Base-by-base conservation (phyloP, 2,113 vertebrate genomes). In the Nanorana parkeri region DNA sequence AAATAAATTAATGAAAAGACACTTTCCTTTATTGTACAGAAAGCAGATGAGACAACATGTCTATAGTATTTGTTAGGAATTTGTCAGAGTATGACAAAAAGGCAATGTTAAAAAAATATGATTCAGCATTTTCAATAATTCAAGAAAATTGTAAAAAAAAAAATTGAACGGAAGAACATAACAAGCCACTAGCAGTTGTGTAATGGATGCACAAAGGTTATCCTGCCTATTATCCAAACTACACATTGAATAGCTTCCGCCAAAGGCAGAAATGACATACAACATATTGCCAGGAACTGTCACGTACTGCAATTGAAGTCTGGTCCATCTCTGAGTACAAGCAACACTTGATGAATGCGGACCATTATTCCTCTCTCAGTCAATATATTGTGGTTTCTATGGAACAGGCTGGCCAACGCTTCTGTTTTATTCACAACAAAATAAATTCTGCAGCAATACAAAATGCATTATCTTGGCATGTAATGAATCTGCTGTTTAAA, bases 401-500 rank as follows among this genome's bases (percentile, higher is more conserved):
- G 29, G 67, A 80, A 80, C 36, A 36, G 24, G 67, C 36, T 17
- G 32, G 29, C 52, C 58, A 32, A 47, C 64, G 58, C 68, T 81
- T 63, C 58, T 72, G 56, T 72, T 81, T 72, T 73, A 81, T 81
- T 72, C 68, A 81, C 78, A 61, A 63, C 67, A 54, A 72, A 81
- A 81, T 81, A 71, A 67, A 72, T 64, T 81, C 68, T 72, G 52
- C 58, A 23, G 66, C 67, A 61, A 71, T 56, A 81, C 24, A 80
- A 81, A 72, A 81, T 54, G 58, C 68, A 81, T 67, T 24, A 82
- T 82, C 69, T 58, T 75, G 80, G 80, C 80, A 3, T 83, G 54
- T 54, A 52, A 85, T 85, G 71, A 64, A 87, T 80, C 52, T 78
- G 65, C n/a, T 16, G 56, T 76, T 84, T 73, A 87, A 86, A 68